phyloP scores from a whole-genome alignment of 2,888 invertebrate species.

The Acanthoscelides obtectus region DNA sequence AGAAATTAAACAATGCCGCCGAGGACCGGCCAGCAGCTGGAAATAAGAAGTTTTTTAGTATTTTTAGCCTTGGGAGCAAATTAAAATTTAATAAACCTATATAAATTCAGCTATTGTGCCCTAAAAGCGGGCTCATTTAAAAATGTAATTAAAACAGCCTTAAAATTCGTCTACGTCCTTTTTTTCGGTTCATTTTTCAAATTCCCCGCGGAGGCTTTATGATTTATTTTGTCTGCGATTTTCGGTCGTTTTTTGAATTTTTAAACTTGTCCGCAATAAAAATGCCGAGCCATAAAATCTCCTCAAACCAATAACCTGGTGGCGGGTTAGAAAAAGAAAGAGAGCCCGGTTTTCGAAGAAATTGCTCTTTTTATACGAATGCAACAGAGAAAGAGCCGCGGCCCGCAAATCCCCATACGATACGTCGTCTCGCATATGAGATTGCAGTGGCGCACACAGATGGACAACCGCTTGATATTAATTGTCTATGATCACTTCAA shows the following conservation, averaged over 20 bases:
- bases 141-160: slow-evolving; percentile 45
- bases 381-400: slow-evolving; percentile 5
- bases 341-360: slow-evolving; percentile 22
- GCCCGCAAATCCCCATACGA: slow-evolving; percentile 24
- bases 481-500: too few species aligned
- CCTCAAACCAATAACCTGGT: slow-evolving; percentile 27
- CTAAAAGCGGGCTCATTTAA: slow-evolving; percentile 40
- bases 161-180: slow-evolving; percentile 28
- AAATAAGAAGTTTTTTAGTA: slow-evolving; percentile 26
- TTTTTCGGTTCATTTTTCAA: slow-evolving; percentile 43
- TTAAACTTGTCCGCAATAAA: slow-evolving; percentile 47
- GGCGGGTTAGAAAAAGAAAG: slow-evolving; percentile 25
- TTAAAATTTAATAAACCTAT: slow-evolving; percentile 49
- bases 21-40: slow-evolving; percentile 16
- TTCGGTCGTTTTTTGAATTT: slow-evolving; percentile 48
- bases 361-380: slow-evolving; percentile 17
- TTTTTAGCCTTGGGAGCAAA: slow-evolving; percentile 34
- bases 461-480: too few species aligned
- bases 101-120: slow-evolving; percentile 44
- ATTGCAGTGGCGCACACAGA: slow-evolving; percentile 13
- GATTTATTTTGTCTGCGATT: slow-evolving; percentile 49
- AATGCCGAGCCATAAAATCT: slow-evolving; percentile 45
- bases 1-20: slow-evolving; percentile 25
- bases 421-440: slow-evolving; percentile 12
- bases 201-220: slow-evolving; percentile 42